These are phyloP conservation scores for Hydropsyche betteni DNA, from an alignment of 2,888 invertebrate species.

Conservation along the genomic window DNA sequence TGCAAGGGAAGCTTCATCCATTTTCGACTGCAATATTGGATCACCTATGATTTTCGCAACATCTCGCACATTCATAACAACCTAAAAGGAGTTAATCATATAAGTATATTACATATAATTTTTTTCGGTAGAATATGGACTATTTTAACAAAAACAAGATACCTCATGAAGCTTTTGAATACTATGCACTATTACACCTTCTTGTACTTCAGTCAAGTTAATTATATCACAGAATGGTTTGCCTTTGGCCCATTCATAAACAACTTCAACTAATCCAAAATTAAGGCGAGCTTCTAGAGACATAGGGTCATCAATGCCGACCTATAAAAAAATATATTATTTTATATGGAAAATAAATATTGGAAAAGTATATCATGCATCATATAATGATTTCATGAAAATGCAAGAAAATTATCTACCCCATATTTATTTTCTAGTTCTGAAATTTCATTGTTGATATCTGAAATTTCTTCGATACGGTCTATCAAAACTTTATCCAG, in stretches of 20 bases:
- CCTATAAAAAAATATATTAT: conserved; percentile 50
- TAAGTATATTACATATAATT: background rate
- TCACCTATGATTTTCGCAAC: conserved; percentile 95
- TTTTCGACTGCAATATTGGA: conserved; percentile 88
- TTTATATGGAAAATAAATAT: too few relatives aligned
- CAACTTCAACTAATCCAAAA: conserved; percentile 92
- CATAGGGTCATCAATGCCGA: conserved; percentile 57
- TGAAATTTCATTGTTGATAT: conserved; percentile 74
- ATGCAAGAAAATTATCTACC: conserved; percentile 59
- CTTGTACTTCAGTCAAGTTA: conserved; percentile 92
- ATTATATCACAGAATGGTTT: conserved; percentile 95
- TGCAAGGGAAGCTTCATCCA: conserved; percentile 91
- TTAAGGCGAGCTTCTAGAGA: conserved; percentile 75
- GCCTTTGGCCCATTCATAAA: conserved; percentile 95
- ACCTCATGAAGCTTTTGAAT: conserved; percentile 97
- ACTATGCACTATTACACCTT: conserved; percentile 96
- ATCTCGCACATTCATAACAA: conserved; percentile 81
- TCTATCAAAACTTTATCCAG: conserved; percentile 69
- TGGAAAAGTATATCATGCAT: background rate
- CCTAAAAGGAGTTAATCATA: conserved; percentile 37
- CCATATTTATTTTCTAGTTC: conserved; percentile 72
- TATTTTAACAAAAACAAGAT: conserved; percentile 56
- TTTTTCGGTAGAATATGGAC: background rate
- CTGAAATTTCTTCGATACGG: conserved; percentile 75
- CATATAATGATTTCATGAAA: background rate